Evolutionary conservation across 2,797 vertebrate genomes (phyloP), one percentile per base, ranked within the genome.

Genomic region (Brotula barbata): DNA sequence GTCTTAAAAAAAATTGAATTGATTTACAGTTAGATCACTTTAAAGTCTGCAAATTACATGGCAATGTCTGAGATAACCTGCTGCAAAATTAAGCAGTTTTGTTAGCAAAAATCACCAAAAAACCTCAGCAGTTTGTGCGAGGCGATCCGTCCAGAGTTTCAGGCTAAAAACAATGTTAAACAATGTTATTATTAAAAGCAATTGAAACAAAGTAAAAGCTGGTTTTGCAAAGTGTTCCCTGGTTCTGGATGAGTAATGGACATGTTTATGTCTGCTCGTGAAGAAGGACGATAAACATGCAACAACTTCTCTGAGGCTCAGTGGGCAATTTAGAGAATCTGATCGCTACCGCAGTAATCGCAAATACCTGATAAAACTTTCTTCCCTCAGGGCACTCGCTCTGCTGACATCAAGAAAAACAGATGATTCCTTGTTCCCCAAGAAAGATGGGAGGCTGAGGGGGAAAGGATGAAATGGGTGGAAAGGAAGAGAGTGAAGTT

Each of bases 311-410:
- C n/a, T 63, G 77, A 68, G 52, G 68, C 75, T 83, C 85, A 84
- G 73, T 73, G 71, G 59, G 66, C 73, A 85, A 83, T 87, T 86
- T 85, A 67, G 57, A 63, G 67, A 77, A 80, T 85, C 78, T 74
- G 78, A 87, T 90, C 82, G 76, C 77, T 71, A 81, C 64, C 57
- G 69, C 64, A 80, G 67, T 83, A 85, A 85, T 81, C 54, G 68
- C 77, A 77, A 85, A 82, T 83, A 73, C 68, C 67, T 19, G 17
- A 80, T 81, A 78, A 78, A 75, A 87, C 68, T 65, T 78, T 57
- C 55, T 65, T 47, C 55, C 75, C 69, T 50, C 7, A 5, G 64
- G 81, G 71, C 36, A 48, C 3, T 42, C 51, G 22, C 61, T 75
- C 75, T 82, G 74, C 68, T 68, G 81, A 72, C 71, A 60, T 73